These are phyloP conservation scores for Holacanthella duospinosa DNA, from an alignment of 2,888 invertebrate species.

Conservation along the genomic window DNA sequence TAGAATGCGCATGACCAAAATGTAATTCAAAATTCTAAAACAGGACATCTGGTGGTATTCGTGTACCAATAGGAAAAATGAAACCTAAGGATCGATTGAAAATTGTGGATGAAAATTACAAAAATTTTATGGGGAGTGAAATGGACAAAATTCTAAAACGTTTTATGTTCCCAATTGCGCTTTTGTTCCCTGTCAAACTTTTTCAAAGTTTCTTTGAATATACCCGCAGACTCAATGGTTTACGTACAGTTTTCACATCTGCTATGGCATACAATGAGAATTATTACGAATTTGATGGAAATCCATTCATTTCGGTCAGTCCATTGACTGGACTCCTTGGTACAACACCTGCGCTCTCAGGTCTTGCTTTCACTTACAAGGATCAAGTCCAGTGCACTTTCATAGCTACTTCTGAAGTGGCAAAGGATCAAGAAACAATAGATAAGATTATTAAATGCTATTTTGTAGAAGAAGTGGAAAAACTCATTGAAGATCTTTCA, in stretches of 20 bases:
- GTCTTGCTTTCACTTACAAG: not conserved
- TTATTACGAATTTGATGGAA: not conserved
- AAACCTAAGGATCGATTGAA: not conserved
- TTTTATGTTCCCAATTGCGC: not conserved
- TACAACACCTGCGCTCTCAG: not conserved
- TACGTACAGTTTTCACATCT: not conserved
- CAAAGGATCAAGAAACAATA: slow-evolving; percentile 1
- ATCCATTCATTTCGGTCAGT: not conserved
- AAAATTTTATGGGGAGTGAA: not conserved
- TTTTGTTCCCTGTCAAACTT: not conserved
- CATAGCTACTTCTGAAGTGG: not conserved
- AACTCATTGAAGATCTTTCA: not conserved
- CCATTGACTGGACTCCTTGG: not conserved
- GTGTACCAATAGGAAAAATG: not conserved
- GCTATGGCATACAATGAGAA: not conserved
- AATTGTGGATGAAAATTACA: not conserved
- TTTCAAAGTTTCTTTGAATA: not conserved
- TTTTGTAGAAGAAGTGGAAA: not conserved
- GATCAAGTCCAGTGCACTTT: slow-evolving; percentile 3
- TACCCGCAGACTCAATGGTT: not conserved
- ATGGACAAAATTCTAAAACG: not conserved
- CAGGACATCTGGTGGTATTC: not conserved
- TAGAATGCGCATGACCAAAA: not conserved
- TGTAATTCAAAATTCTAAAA: not conserved
- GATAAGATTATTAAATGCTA: not conserved